phyloP scores from a whole-genome alignment of 2,113 vertebrate genomes.

The Chionomys nivalis region DNA sequence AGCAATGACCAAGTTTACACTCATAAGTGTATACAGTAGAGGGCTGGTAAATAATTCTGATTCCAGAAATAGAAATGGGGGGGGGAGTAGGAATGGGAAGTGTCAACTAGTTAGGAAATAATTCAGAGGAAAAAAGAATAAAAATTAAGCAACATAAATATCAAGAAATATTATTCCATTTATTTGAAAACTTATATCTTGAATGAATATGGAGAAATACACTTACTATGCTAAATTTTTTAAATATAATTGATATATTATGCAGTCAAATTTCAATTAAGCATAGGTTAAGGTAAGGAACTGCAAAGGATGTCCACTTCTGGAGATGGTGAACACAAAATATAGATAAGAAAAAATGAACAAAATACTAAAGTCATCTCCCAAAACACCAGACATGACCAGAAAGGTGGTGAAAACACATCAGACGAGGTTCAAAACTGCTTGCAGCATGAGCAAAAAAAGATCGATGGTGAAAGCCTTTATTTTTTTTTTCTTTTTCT shows the following conservation, averaged over 20 bases:
- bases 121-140: neutral
- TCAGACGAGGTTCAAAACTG: conserved; percentile 8
- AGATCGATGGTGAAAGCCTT: neutral
- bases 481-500: neutral
- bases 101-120: neutral
- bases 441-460: neutral
- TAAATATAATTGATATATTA: conserved; percentile 3
- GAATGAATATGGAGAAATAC: neutral
- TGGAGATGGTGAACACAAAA: neutral
- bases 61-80: conserved; percentile 36
- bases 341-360: conserved; percentile 18
- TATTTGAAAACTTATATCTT: neutral
- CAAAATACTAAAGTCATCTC: neutral
- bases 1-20: conserved; percentile 34
- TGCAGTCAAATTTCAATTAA: conserved; percentile 12
- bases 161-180: neutral
- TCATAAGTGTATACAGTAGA: neutral
- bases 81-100: neutral
- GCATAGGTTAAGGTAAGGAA: neutral
- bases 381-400: conserved; percentile 31
- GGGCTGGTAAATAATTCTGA: conserved; percentile 40
- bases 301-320: neutral
- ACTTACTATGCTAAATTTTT: neutral
- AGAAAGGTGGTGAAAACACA: conserved; percentile 5
- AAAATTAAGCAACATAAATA: conserved; percentile 33